Percentiles rank a stretch among this genome's conserved stretches.
phyloP scores from a whole-genome alignment of 2,888 invertebrate genomes.

The Balanococcus diminutus region DNA sequence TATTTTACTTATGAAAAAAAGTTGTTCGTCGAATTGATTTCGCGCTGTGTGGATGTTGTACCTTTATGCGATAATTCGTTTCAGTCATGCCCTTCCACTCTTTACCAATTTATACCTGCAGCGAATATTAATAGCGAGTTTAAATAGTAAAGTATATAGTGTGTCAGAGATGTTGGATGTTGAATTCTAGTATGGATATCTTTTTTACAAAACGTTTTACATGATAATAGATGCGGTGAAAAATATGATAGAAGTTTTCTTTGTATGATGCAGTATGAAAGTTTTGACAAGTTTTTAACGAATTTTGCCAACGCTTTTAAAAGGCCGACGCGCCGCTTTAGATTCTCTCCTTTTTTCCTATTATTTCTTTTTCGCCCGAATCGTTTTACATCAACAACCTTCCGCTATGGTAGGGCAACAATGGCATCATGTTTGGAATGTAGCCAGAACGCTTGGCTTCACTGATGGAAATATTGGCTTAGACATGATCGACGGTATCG shows the following conservation, averaged over 20 bases:
- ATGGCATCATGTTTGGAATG: background rate
- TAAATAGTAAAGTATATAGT: background rate
- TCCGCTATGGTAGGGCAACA: background rate
- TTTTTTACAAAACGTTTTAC: conserved; percentile 4
- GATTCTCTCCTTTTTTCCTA: background rate
- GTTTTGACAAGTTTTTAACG: conserved; percentile 27
- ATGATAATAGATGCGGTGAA: conserved; percentile 4
- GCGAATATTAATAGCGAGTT: conserved; percentile 13
- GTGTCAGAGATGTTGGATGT: conserved; percentile 11
- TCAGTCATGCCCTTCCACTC: background rate
- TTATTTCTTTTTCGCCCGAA: background rate
- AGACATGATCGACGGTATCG: background rate
- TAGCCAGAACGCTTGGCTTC: background rate
- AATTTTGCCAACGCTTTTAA: conserved; percentile 8
- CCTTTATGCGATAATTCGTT: background rate
- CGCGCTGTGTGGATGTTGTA: background rate
- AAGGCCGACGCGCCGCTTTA: background rate
- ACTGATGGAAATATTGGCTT: conserved; percentile 8
- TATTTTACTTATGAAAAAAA: conserved; percentile 27
- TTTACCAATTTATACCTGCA: background rate
- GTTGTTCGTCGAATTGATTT: conserved; percentile 19
- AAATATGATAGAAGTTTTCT: background rate
- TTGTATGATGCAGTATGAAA: conserved; percentile 19
- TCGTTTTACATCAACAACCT: background rate
- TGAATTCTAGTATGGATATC: background rate